Conservation (phyloP, 2,888 invertebrate genomes). For the Leptinotarsa juncta region DNA sequence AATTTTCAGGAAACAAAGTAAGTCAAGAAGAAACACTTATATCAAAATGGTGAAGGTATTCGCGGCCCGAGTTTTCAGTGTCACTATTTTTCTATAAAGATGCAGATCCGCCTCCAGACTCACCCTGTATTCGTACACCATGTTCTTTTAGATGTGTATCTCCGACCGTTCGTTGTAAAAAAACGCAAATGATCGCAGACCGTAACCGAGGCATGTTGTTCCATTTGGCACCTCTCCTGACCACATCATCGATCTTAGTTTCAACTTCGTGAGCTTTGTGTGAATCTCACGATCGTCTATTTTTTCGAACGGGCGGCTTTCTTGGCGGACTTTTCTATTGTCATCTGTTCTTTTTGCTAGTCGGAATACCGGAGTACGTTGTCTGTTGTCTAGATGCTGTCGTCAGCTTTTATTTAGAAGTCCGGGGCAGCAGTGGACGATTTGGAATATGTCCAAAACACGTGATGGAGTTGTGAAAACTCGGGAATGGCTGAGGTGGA, state of each 20-base stretch:
- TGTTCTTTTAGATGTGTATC: conserved; percentile 10
- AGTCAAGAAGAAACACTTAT: too few species aligned
- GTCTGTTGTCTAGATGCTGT: conserved; percentile 6
- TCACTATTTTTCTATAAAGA: too few species aligned
- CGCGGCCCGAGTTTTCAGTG: too few species aligned
- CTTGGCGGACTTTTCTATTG: conserved; percentile 22
- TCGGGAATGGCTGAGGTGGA: not conserved
- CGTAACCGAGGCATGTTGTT: conserved; percentile 50
- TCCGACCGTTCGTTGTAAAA: conserved; percentile 14
- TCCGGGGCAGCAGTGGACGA: not conserved
- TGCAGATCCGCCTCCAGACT: too few species aligned
- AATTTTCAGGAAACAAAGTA: too few species aligned
- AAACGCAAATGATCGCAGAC: conserved; percentile 29
- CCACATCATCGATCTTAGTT: conserved; percentile 48
- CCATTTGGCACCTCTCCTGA: conserved; percentile 51
- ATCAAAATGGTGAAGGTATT: too few species aligned
- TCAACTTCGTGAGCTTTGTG: conserved; percentile 45
- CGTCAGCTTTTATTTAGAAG: not conserved
- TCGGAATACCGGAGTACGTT: conserved; percentile 16
- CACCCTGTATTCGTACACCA: conserved; percentile 2
- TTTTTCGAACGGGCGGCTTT: conserved; percentile 31
- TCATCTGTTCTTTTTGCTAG: conserved; percentile 11
- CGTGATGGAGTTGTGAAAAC: not conserved
- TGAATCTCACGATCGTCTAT: conserved; percentile 50
- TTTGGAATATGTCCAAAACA: not conserved